Percentiles rank a stretch among this genome's conserved stretches.
These are phyloP conservation scores for Gobio occitaniae DNA, from an alignment of 2,797 vertebrate species.

Conservation along the genomic window DNA sequence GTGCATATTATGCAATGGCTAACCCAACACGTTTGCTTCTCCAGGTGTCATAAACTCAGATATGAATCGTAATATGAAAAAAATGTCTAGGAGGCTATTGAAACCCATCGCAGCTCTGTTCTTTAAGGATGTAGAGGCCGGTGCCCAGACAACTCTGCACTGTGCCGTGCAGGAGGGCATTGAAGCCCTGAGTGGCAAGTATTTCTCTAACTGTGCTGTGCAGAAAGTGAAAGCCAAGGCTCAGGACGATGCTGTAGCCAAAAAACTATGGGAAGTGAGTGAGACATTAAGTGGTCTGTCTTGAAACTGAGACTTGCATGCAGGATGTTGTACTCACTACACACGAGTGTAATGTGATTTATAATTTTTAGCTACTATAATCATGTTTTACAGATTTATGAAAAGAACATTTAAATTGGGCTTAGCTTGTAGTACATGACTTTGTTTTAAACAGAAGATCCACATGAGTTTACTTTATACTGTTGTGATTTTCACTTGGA, in stretches of 20 bases:
- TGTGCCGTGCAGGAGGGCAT: constrained; percentile 74
- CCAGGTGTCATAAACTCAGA: constrained; percentile 68
- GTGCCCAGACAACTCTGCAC: constrained; percentile 74
- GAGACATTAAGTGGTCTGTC: constrained; percentile 70
- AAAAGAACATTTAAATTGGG: not conserved
- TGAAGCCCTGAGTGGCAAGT: constrained; percentile 69
- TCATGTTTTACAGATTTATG: not conserved
- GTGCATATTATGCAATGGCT: no score
- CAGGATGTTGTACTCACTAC: no score
- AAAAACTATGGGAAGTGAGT: constrained; percentile 79
- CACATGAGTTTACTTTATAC: not conserved
- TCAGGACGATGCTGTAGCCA: constrained; percentile 71
- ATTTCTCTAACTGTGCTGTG: constrained; percentile 75
- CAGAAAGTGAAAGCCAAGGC: constrained; percentile 65
- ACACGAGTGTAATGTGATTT: not conserved
- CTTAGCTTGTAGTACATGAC: not conserved
- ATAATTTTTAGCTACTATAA: not conserved
- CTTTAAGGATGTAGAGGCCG: constrained; percentile 69
- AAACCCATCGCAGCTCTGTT: constrained; percentile 62
- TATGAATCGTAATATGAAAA: constrained; percentile 49
- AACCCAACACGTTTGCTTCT: not conserved
- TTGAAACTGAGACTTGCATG: constrained; percentile 35
- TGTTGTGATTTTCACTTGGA: not conserved
- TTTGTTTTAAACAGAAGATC: not conserved
- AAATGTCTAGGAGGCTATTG: not conserved